Conservation (phyloP, 2,113 vertebrate genomes). For the Balaeniceps rex region DNA sequence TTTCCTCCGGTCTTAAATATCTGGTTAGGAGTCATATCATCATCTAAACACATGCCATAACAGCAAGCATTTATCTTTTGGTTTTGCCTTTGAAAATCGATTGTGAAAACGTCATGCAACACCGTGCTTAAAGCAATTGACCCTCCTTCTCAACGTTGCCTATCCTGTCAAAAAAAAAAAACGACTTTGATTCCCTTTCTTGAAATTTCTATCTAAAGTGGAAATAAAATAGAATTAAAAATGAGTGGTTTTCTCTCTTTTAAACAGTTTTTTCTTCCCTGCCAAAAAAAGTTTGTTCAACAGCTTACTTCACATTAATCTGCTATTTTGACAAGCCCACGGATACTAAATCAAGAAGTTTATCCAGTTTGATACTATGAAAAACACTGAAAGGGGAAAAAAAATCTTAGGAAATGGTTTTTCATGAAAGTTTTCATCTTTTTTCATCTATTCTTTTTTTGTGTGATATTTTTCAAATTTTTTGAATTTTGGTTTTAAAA, state of each 20-base stretch:
- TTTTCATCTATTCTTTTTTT: background rate
- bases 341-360: background rate
- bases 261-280: background rate
- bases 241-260: fast-evolving
- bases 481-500: background rate
- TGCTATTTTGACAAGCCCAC: background rate
- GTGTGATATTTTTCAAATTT: background rate
- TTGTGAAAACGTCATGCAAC: background rate
- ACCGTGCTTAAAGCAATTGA: background rate
- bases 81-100: background rate
- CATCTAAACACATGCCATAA: background rate
- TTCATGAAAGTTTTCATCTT: background rate
- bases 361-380: background rate
- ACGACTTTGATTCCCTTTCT: background rate
- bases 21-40: background rate
- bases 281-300: background rate
- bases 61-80: background rate
- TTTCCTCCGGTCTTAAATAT: background rate
- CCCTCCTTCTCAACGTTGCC: background rate
- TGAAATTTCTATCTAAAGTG: background rate
- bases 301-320: background rate
- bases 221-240: background rate
- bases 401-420: background rate
- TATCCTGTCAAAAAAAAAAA: background rate
- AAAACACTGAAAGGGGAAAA: background rate